Evolutionary conservation across 2,888 invertebrate genomes (phyloP).

Genomic region (Alentia gelatinosa): DNA sequence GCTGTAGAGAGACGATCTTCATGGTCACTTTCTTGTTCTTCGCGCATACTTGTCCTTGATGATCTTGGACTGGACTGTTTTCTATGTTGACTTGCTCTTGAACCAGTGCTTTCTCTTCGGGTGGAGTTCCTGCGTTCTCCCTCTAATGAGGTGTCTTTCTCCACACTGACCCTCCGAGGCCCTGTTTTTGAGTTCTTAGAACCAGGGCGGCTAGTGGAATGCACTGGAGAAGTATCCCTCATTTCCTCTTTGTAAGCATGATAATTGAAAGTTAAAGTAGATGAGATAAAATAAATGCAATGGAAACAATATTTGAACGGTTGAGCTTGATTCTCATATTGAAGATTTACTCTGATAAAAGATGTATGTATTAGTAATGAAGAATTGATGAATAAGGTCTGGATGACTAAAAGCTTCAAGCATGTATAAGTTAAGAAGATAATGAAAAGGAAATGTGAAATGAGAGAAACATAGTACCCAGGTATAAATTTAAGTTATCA

Average conservation of each 20-base stretch:
- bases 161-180: neutral
- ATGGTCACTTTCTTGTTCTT: neutral
- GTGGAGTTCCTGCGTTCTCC: neutral
- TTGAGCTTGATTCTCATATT: too few relatives aligned
- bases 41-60: neutral
- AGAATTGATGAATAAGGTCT: too few relatives aligned
- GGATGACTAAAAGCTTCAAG: too few relatives aligned
- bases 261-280: neutral
- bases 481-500: too few relatives aligned
- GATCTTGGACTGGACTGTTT: neutral
- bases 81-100: neutral
- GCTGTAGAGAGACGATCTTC: neutral
- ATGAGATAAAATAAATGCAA: neutral
- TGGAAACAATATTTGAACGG: neutral
- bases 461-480: too few relatives aligned
- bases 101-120: neutral
- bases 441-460: too few relatives aligned
- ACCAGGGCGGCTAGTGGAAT: neutral
- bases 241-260: constrained; percentile 43
- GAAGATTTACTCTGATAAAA: too few relatives aligned
- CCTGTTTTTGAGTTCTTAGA: neutral
- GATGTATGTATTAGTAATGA: too few relatives aligned
- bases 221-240: neutral
- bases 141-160: neutral
- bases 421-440: too few relatives aligned